Evolutionary conservation across 2,113 vertebrate species (phyloP), one percentile per base, ranked within the genome.

Genomic region (Perca schrenkii): DNA sequence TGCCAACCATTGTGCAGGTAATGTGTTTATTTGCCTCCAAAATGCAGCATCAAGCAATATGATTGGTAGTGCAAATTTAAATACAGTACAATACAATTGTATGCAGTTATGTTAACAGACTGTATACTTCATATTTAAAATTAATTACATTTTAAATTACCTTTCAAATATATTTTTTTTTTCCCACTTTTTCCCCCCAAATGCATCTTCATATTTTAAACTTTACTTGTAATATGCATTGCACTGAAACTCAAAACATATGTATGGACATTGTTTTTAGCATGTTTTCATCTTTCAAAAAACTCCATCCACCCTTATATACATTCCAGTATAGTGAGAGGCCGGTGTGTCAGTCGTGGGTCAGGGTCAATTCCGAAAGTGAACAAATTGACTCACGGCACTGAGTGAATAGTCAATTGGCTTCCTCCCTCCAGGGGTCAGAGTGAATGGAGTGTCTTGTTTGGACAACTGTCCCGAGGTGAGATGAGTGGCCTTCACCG

Each of bases 371-470:
- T 91, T 93, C 90, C 67, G 84, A 91, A 93, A 90, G 76, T 86
- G 82, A 88, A 88, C 84, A 92, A 92, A 94, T 93, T 92, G 93
- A 95, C 92, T 93, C 82, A 76, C 61, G 46, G 77, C 85, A 66
- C 74, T 86, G 93, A 94, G 92, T 88, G 90, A 93, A 93, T 91
- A 91, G 87, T 90, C 93, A 91, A 88, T 92, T 91, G 90, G 83
- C 82, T 90, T 80, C 79, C 65, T 87, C 84, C 90, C 85, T 83
- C 2, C 61, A 84, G 90, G 89, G 92, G 91, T 94, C 89, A 80
- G 80, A 91, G 80, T 91, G 87, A 94, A 92, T 92, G 77, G 83
- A 93, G 91, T 80, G 83, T 87, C 87, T 93, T 93, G 91, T 91
- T 92, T 94, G 91, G 89, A 92, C 91, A 87, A 86, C 85, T 84